These are phyloP conservation scores for Peucedramus taeniatus DNA, from an alignment of 2,113 vertebrate species.

Conservation along the genomic window DNA sequence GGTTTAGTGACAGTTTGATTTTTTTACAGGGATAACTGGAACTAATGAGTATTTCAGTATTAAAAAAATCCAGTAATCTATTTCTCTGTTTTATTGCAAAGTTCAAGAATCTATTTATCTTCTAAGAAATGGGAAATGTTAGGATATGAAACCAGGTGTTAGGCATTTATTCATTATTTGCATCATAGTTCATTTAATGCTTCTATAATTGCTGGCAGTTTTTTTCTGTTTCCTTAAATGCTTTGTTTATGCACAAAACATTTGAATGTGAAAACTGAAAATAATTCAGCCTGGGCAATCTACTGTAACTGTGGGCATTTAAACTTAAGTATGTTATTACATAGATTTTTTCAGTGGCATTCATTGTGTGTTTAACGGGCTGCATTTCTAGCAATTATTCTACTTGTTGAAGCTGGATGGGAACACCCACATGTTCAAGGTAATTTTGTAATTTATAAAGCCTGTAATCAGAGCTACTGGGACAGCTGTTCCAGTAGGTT, in stretches of 20 bases:
- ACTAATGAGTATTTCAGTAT: background rate
- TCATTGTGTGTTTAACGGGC: background rate
- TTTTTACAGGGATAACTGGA: background rate
- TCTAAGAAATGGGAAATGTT: background rate
- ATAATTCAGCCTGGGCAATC: background rate
- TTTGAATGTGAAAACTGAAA: background rate
- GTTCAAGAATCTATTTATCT: background rate
- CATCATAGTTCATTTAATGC: background rate
- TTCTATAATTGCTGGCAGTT: background rate
- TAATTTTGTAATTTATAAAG: background rate
- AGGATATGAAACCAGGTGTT: background rate
- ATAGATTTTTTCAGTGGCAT: background rate
- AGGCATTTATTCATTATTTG: background rate
- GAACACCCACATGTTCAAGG: background rate
- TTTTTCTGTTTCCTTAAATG: background rate
- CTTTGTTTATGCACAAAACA: background rate
- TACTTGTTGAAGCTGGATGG: background rate
- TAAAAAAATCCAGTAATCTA: background rate
- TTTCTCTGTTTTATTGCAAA: background rate
- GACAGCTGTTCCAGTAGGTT: background rate
- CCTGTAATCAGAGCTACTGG: background rate
- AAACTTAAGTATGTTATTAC: background rate
- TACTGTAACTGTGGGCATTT: background rate
- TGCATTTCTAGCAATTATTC: background rate
- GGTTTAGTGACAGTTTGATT: background rate